These are phyloP conservation scores for Leptinotarsa texana DNA, from an alignment of 1,140 invertebrate genomes.

Conservation along the genomic window DNA sequence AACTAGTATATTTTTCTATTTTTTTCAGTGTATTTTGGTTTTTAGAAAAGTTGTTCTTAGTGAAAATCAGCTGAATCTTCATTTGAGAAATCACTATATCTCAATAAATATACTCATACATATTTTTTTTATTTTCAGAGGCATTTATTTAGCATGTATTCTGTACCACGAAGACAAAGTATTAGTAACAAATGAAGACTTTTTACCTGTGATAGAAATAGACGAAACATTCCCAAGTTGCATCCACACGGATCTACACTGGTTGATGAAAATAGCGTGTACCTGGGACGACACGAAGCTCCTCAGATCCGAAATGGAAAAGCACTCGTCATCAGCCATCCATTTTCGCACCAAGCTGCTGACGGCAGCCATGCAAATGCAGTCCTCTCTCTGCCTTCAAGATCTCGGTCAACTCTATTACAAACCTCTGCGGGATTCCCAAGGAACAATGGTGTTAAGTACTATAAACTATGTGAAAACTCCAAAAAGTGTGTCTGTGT, in stretches of 20 bases:
- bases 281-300: slow-evolving; percentile 95
- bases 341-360: slow-evolving; percentile 91
- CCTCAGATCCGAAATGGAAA: slow-evolving; percentile 89
- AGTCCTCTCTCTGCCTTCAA: slow-evolving; percentile 84
- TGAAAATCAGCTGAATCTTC: no score
- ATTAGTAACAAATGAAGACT: slow-evolving; percentile 94
- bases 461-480: slow-evolving; percentile 84
- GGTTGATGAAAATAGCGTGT: slow-evolving; percentile 96
- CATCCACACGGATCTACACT: slow-evolving; percentile 92
- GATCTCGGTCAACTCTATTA: slow-evolving; percentile 93
- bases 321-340: slow-evolving; percentile 84
- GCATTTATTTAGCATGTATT: slow-evolving; percentile 89
- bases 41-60: no score
- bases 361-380: slow-evolving; percentile 90
- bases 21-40: no score
- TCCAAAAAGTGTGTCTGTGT: slow-evolving; percentile 78
- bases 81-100: no score
- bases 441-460: slow-evolving; percentile 88
- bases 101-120: not conserved
- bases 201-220: slow-evolving; percentile 93
- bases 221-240: slow-evolving; percentile 93
- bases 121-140: slow-evolving; percentile 62
- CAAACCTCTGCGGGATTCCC: slow-evolving; percentile 81
- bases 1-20: no score
- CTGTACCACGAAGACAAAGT: slow-evolving; percentile 94